Base-by-base conservation (phyloP, 2,888 invertebrate species). In the Chrysolina haemoptera region DNA sequence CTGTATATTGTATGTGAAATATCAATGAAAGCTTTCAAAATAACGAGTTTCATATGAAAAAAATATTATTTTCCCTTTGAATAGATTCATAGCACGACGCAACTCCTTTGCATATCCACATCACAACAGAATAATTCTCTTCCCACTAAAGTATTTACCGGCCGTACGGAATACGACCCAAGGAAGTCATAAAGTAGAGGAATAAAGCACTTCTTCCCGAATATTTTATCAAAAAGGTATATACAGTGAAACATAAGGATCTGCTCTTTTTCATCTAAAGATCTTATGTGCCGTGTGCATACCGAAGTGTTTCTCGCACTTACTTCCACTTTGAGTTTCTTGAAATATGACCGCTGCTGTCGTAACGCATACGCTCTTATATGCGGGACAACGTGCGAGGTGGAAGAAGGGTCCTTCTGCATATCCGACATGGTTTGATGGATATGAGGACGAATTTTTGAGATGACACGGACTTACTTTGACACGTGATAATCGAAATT, bases 161-260 rank as follows among this genome's bases (percentile, higher is more conserved):
- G 68, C 77, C 74, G 80, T 79, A 78, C 73, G 80, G 82, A 80
- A 81, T 80, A 79, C 81, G 78, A 75, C 80, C 80, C 81, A 71
- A 78, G 80, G 69, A 83, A 80, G 79, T 81, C 80, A 82, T 83
- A 84, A 84, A 85, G 82, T 83, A 82, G 81, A 82, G 12, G 81
- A 84, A 84, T 82, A 83, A 84, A 83, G 82, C 81, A 80, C 79
- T 81, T 79, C 80, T 76, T 74, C 74, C 76, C 84, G 83, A 84
- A 85, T 85, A 84, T 84, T 85, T 84, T 83, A 85, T 83, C 83
- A 82, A 83, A 82, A 83, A 84, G 84, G 83, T 81, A 82, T 82
- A 82, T 83, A 80, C 65, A 69, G 68, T 50, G 67, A 68, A 69
- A 71, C 59, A 59, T 59, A 27, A 59, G 59, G 59, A 59, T 59